Base-by-base conservation (phyloP, 2,797 vertebrate species). In the Hippocampus kuda region DNA sequence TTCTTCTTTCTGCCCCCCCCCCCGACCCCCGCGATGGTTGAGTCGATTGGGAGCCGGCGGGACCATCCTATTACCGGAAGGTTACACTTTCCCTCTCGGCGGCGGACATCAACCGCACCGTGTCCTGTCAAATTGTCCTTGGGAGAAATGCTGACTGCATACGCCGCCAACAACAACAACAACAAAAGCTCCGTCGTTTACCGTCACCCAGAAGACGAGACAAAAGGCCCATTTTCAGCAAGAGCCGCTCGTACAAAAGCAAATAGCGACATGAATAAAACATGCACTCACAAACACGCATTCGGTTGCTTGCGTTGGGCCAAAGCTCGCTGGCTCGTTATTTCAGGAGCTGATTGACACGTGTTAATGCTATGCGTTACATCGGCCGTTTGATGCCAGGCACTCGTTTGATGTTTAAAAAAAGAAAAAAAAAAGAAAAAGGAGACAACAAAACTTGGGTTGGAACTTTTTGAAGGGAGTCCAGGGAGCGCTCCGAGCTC, bases 51-150 rank as follows among this genome's bases (percentile, higher is more conserved):
- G 78, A 81, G 85, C 84, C 84, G 75, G 85, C 72, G 75, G 81
- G 87, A 83, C 79, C 77, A 85, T 83, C 79, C 85, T 75, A 87
- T 86, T 85, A 88, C 79, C 75, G 81, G 79, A 73, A 83, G 85
- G 84, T 88, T 86, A 81, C 81, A 75, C 81, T 83, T 88, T 84
- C 79, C 81, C 85, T 88, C 81, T 87, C 70, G 0, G 30, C 76
- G 65, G 71, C 75, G 75, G 81, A 80, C 81, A 77, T 81, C 83
- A 83, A 80, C 76, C 84, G 66, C 73, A 24, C 8, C 20, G 72
- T 66, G 65, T 81, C 73, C 79, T 75, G 79, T 79, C 81, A 78
- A 74, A 84, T 79, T 80, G 85, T 76, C 85, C 84, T 88, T 88
- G 86, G 81, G 70, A 63, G 67, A 75, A 68, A 81, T 76, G 71